Evolutionary conservation across 2,797 vertebrate genomes (phyloP).

Genomic region (Falco peregrinus): DNA sequence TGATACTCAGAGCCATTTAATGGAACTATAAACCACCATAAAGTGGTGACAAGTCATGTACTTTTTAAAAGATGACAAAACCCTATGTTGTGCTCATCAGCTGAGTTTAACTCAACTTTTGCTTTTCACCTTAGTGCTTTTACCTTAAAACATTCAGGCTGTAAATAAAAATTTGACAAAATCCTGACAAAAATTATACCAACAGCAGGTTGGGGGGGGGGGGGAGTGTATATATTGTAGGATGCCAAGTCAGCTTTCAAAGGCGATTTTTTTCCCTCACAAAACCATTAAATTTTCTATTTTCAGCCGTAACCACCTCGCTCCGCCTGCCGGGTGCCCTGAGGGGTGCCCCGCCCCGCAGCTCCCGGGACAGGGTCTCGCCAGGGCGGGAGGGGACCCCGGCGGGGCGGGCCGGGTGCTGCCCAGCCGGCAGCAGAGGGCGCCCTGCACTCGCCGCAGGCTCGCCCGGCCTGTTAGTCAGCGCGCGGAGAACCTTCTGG

Average conservation of each 20-base stretch:
- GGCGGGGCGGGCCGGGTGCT: not conserved
- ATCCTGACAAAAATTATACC: not conserved
- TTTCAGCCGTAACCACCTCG: fast-evolving
- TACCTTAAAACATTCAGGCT: not conserved
- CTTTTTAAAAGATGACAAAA: not conserved
- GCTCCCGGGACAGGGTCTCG: no score
- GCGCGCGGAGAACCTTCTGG: not conserved
- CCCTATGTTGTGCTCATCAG: fast-evolving
- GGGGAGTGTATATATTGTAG: fast-evolving
- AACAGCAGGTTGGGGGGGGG: fast-evolving
- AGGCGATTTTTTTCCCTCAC: fast-evolving
- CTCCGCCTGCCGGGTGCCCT: not conserved
- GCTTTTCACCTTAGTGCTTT: not conserved
- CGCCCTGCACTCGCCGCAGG: not conserved
- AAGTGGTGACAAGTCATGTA: fast-evolving
- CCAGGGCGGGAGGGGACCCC: no score
- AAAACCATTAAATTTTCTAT: fast-evolving
- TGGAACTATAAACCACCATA: not conserved
- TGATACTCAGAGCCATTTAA: not conserved
- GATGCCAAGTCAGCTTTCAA: not conserved
- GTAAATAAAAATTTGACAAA: not conserved
- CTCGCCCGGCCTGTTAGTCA: not conserved
- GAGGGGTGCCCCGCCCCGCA: not conserved
- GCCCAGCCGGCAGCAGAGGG: not conserved
- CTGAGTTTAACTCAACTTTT: not conserved